phyloP scores from a whole-genome alignment of 1,140 invertebrate genomes.

The Drosophila neocordata region DNA sequence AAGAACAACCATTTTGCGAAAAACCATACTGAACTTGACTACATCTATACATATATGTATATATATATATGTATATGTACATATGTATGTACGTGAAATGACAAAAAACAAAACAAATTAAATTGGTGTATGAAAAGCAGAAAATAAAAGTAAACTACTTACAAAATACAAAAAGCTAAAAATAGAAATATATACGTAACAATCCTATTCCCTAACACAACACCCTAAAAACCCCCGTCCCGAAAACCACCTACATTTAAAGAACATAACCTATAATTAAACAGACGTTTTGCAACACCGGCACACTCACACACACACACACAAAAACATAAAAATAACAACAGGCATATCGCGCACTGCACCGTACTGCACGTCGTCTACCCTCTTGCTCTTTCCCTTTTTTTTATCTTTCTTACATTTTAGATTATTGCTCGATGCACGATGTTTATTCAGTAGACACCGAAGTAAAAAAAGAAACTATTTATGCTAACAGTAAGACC shows the following conservation, averaged over 20 bases:
- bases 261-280: conserved; percentile 27
- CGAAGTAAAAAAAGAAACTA: not conserved
- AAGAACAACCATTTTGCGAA: conserved; percentile 4
- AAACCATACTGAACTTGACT: conserved; percentile 3
- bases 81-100: conserved; percentile 45
- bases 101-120: conserved; percentile 26
- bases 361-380: conserved; percentile 39
- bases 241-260: not conserved
- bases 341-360: conserved; percentile 3
- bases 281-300: conserved; percentile 42
- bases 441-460: conserved; percentile 58
- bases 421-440: conserved; percentile 68
- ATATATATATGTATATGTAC: conserved; percentile 28
- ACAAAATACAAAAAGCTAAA: conserved; percentile 23
- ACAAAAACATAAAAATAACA: not conserved
- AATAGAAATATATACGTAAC: conserved; percentile 65
- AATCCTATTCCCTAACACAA: conserved; percentile 23
- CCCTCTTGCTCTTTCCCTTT: conserved; percentile 14
- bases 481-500: too few relatives aligned
- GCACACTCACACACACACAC: conserved; percentile 34
- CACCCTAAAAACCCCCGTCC: not conserved
- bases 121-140: conserved; percentile 24
- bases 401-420: conserved; percentile 54
- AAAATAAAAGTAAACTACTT: conserved; percentile 39
- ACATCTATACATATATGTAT: conserved; percentile 12